Conservation (phyloP, 2,888 invertebrate genomes). For the Formica aserva region DNA sequence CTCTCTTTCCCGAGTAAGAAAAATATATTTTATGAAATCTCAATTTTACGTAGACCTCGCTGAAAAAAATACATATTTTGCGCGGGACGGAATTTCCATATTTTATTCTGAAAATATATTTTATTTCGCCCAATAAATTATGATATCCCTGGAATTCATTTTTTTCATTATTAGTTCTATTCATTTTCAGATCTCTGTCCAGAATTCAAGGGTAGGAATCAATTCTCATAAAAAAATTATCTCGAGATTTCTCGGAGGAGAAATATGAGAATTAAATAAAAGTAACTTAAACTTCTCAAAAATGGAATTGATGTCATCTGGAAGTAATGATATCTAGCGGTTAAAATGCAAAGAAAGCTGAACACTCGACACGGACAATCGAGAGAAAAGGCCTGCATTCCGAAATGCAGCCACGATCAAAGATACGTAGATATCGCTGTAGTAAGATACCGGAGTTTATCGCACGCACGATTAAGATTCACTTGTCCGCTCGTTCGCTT, state of each 20-base stretch:
- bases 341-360: background rate
- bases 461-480: slow-evolving; percentile 40
- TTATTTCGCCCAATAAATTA: background rate
- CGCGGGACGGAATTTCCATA: background rate
- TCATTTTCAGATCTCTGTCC: background rate
- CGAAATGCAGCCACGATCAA: background rate
- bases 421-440: background rate
- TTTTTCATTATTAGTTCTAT: background rate
- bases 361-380: background rate
- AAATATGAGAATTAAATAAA: background rate
- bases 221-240: background rate
- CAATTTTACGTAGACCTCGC: background rate
- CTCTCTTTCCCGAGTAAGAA: background rate
- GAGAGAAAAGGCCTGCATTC: background rate
- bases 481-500: slow-evolving; percentile 36
- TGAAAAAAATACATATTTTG: background rate
- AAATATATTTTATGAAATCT: background rate
- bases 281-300: background rate
- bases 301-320: background rate
- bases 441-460: background rate
- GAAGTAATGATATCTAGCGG: background rate
- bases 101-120: background rate
- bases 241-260: background rate
- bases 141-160: background rate
- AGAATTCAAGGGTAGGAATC: background rate